Evolutionary conservation across 2,797 vertebrate species (phyloP).

Genomic region (Trichosurus vulpecula): DNA sequence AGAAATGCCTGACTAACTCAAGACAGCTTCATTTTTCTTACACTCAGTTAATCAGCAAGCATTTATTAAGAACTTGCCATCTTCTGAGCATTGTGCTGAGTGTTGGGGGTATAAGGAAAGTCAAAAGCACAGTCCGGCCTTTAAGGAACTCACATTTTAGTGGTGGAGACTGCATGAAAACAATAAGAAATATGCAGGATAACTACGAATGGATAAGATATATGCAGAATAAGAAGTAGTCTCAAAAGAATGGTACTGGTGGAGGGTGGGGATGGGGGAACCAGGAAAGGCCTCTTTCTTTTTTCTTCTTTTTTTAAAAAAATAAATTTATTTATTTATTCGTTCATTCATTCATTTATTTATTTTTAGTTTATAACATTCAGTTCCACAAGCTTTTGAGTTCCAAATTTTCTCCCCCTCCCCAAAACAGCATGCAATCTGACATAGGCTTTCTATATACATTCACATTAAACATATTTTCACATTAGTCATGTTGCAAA

Average conservation of each 20-base stretch:
- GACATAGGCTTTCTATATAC: too few relatives aligned
- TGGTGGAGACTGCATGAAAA: neutral
- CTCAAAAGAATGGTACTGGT: neutral
- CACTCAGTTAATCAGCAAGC: neutral
- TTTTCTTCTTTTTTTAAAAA: too few relatives aligned
- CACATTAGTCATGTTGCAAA: too few relatives aligned
- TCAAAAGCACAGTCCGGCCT: neutral
- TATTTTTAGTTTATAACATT: too few relatives aligned
- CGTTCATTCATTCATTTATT: too few relatives aligned
- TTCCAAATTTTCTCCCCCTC: too few relatives aligned
- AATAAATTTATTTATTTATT: too few relatives aligned
- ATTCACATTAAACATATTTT: too few relatives aligned
- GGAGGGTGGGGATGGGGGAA: neutral
- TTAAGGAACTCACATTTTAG: neutral
- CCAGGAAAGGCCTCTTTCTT: neutral
- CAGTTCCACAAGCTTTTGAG: too few relatives aligned
- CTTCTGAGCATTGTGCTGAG: neutral
- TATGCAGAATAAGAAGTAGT: neutral
- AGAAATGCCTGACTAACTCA: neutral
- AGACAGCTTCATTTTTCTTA: neutral
- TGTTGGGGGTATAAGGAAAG: neutral
- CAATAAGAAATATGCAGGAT: neutral
- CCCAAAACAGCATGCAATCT: too few relatives aligned
- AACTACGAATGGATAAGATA: neutral
- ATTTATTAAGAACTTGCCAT: neutral